A percentile compares a stretch with the other conserved stretches of the same genome.
These are phyloP conservation scores for Syngnathoides biaculeatus DNA, from an alignment of 2,113 vertebrate genomes.

Conservation along the genomic window DNA sequence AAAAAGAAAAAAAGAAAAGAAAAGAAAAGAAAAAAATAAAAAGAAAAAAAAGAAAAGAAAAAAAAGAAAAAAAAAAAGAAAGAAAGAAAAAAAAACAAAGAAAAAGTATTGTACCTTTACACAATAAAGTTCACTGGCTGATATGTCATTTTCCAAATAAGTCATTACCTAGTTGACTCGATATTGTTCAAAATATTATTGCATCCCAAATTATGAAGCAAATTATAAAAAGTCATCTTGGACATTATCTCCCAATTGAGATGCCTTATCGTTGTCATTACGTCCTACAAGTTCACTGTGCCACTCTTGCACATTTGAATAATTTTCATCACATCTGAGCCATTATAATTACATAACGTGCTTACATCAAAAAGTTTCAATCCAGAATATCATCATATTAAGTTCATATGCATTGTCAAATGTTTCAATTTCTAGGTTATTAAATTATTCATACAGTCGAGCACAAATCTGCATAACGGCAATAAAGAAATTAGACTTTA, in stretches of 20 bases:
- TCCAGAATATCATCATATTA: background rate
- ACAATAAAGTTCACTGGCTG: background rate
- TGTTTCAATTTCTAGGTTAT: background rate
- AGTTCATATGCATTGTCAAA: background rate
- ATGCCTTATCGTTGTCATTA: background rate
- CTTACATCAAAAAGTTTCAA: background rate
- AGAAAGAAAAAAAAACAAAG: background rate
- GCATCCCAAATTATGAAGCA: background rate
- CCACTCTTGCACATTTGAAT: background rate
- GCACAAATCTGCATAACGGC: background rate
- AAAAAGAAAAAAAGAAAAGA: no score
- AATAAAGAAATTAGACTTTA: background rate
- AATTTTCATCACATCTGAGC: background rate
- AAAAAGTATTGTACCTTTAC: constrained; percentile 7
- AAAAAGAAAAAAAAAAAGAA: no score
- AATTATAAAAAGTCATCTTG: background rate
- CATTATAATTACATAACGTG: background rate
- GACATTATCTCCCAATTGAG: background rate
- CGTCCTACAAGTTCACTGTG: background rate
- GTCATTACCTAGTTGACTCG: background rate
- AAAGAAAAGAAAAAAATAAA: no score
- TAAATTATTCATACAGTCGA: background rate
- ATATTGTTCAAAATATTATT: background rate
- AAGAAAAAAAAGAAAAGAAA: no score
- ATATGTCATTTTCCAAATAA: background rate